Conservation (phyloP, 2,113 vertebrate species). For the Collichthys lucidus region DNA sequence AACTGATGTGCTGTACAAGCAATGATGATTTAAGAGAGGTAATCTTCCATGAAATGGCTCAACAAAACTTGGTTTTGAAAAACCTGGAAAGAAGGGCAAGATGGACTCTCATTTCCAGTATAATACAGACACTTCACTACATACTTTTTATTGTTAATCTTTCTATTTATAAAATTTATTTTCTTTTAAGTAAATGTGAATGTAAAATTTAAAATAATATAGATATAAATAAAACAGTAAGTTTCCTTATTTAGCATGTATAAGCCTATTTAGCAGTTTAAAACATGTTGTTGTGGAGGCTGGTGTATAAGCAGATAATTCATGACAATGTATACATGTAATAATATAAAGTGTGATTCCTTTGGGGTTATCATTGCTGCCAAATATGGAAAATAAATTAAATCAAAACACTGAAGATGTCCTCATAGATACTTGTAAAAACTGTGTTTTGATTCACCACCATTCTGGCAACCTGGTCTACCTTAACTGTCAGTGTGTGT, state of each 20-base stretch:
- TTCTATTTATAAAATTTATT: neutral
- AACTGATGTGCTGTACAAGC: neutral
- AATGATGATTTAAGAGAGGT: neutral
- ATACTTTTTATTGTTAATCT: neutral
- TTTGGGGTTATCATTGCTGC: neutral
- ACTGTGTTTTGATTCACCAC: neutral
- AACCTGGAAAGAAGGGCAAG: neutral
- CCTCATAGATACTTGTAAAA: neutral
- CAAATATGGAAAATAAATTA: no score
- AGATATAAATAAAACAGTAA: neutral
- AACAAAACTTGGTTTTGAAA: neutral
- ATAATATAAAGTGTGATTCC: no score
- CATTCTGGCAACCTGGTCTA: constrained; percentile 34
- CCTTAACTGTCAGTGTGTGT: constrained; percentile 59
- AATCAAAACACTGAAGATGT: neutral
- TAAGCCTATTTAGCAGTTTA: neutral
- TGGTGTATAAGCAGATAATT: neutral
- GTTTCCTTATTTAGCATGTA: neutral
- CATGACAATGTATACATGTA: no score
- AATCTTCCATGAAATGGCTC: neutral
- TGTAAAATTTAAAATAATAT: neutral
- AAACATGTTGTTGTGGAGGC: neutral
- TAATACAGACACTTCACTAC: neutral
- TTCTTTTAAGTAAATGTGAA: neutral
- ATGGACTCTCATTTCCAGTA: neutral